A percentile compares a stretch with the other conserved stretches of the same genome.
Conservation (phyloP, 2,888 invertebrate species). For the Chouioia cunea region DNA sequence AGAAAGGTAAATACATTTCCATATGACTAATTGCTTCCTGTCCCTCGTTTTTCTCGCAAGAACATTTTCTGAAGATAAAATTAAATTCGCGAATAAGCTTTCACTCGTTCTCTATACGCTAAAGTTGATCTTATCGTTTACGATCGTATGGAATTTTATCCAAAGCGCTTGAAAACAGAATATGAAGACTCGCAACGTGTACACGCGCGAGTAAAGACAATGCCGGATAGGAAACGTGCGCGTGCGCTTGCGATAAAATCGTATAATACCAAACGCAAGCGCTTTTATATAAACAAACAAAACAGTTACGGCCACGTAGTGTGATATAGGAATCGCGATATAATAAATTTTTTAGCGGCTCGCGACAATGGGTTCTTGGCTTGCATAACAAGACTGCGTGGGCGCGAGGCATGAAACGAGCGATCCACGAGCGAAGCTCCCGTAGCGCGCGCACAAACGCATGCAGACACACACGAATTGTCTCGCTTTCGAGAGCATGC, state of each 20-base stretch:
- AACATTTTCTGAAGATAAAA: too few relatives aligned
- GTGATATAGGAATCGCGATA: too few relatives aligned
- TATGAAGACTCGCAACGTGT: background rate
- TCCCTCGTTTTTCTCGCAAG: too few relatives aligned
- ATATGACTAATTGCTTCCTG: too few relatives aligned
- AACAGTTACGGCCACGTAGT: background rate
- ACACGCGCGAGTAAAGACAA: conserved; percentile 16
- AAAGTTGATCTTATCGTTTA: too few relatives aligned
- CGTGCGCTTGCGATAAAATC: conserved; percentile 18
- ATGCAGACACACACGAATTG: too few relatives aligned
- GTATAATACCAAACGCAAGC: background rate
- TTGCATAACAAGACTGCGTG: conserved; percentile 38
- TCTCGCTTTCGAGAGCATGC: conserved; percentile 4
- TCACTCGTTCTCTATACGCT: too few relatives aligned
- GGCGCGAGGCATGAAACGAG: conserved; percentile 44
- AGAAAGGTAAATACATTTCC: too few relatives aligned
- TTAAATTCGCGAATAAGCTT: too few relatives aligned
- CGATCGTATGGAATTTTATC: too few relatives aligned
- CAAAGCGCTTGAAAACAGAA: too few relatives aligned
- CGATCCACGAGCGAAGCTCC: conserved; percentile 30
- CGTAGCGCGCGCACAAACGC: background rate
- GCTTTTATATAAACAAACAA: conserved; percentile 25
- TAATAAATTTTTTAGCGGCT: background rate
- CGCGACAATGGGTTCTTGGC: conserved; percentile 22
- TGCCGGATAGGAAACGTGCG: background rate